Evolutionary conservation across 2,113 vertebrate species (phyloP), one percentile per base, ranked within the genome.

Genomic region (Equus przewalskii): DNA sequence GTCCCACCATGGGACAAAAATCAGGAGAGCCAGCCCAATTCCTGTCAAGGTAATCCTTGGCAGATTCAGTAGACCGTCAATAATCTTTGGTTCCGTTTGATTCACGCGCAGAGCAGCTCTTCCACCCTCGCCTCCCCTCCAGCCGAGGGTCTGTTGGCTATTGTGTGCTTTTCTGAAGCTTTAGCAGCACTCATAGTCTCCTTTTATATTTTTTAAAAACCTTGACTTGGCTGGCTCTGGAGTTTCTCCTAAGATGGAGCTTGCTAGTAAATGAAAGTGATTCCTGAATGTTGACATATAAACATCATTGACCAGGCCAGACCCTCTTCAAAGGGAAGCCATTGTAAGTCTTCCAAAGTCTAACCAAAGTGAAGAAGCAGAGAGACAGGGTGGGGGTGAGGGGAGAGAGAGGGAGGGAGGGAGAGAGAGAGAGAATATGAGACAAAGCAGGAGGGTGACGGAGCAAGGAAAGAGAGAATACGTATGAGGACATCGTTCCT

Each of bases 41-140:
- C 76, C 89, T 94, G 89, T 87, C 89, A 87, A 93, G 85, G 93
- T 79, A 90, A 94, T 95, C 93, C 91, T 96, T 26, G 86, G 46
- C 69, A 92, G 95, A 97, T 80, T 67, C 91, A 95, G 83, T 2
- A 75, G 87, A 92, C 69, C 87, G 95, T 72, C 94, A 72, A 95
- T 96, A 88, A 96, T 94, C 82, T 95, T 69, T 7, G 56, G 89
- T 93, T 94, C 82, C 56, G 76, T 91, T 46, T 58, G 67, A 89
- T 41, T 83, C 81, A 51, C 62, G 85, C 3, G 0, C 7, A 3
- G 3, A 46, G 24, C 46, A 67, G 46, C 78, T 86, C 81, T 67
- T 82, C 91, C 6, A 9, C 67, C 49, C 54, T 30, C 18, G 22
- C 1, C 7, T 1, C 6, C 54, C 44, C 69, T 89, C 75, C 60